Base-by-base conservation (phyloP, 2,797 vertebrate genomes). In the Sebastes reedi region DNA sequence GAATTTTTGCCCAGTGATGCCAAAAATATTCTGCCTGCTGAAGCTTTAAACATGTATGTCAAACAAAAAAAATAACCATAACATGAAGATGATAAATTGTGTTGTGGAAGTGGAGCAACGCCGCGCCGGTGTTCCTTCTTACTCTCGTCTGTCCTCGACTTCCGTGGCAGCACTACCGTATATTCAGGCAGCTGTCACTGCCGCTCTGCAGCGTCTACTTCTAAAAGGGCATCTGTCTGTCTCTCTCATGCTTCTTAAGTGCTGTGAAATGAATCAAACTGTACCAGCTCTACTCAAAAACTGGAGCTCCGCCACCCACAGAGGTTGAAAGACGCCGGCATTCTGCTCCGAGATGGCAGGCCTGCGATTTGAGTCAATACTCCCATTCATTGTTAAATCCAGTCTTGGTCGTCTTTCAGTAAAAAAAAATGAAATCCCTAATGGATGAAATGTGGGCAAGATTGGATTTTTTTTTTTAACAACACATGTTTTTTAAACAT, bases 221-320 rank as follows among this genome's bases (percentile, higher is more conserved):
- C 67, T 87, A 62, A 92, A 93, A 92, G 83, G 89, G 80, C 86
- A 91, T 86, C 85, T 85, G 90, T 89, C 91, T 89, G 69, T 87
- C 85, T 89, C 70, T 80, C 83, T 82, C 67, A 70, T 52, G 39
- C 67, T 55, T 34, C 79, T 81, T 67, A 83, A 90, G 83, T 61
- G 76, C 83, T 39, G 55, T 13, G 24, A 80, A 80, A 77, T 72
- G 62, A 88, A 86, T 77, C 61, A 8, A 83, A 87, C 75, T 69
- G 56, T 54, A 64, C 70, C 68, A 60, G 54, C 62, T 61, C 46
- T 61, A 62, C 78, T 87, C 72, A 67, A 79, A 81, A 77, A 81
- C 77, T 71, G 75, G 56, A 81, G 74, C 64, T 62, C 64, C 14
- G 25, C 87, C 87, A 75, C 81, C 79, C 65, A 70, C 74, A 46